Conservation (phyloP, 2,888 invertebrate species). For the Helobdella robusta region DNA sequence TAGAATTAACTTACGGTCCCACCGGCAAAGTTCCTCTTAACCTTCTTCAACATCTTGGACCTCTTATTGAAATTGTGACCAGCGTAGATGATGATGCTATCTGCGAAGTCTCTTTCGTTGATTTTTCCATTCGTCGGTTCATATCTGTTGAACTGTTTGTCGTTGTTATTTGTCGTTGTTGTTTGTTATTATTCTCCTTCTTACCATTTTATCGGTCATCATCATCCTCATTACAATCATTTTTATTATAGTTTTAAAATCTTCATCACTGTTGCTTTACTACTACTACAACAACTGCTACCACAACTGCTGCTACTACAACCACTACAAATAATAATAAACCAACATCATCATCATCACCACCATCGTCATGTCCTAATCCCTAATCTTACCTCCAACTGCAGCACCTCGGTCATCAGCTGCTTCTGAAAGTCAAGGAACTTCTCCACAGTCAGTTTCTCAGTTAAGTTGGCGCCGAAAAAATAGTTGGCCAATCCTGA, state of each 20-base stretch:
- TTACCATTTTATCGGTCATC: too few species aligned
- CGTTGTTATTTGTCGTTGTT: too few species aligned
- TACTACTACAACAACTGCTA: too few species aligned
- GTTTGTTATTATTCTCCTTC: too few species aligned
- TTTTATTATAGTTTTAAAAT: too few species aligned
- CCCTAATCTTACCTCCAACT: conserved; percentile 63
- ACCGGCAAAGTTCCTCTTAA: conserved; percentile 66
- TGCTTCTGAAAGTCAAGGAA: conserved; percentile 83
- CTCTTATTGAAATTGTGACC: conserved; percentile 87
- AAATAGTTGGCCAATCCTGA: conserved; percentile 88
- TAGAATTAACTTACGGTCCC: not conserved
- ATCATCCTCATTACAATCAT: too few species aligned
- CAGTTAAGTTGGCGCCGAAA: conserved; percentile 76
- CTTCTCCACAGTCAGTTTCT: conserved; percentile 88
- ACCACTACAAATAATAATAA: too few species aligned
- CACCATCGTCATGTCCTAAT: too few species aligned
- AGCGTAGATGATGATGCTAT: conserved; percentile 80
- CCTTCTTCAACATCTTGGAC: conserved; percentile 79
- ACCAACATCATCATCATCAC: too few species aligned
- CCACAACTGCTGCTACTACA: too few species aligned
- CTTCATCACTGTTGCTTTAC: too few species aligned
- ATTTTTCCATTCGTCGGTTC: conserved; percentile 69
- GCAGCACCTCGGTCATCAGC: conserved; percentile 85
- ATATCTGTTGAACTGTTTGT: conserved; percentile 49
- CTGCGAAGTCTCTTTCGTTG: conserved; percentile 83